phyloP scores from a whole-genome alignment of 2,113 vertebrate genomes.

The Platysteira castanea region DNA sequence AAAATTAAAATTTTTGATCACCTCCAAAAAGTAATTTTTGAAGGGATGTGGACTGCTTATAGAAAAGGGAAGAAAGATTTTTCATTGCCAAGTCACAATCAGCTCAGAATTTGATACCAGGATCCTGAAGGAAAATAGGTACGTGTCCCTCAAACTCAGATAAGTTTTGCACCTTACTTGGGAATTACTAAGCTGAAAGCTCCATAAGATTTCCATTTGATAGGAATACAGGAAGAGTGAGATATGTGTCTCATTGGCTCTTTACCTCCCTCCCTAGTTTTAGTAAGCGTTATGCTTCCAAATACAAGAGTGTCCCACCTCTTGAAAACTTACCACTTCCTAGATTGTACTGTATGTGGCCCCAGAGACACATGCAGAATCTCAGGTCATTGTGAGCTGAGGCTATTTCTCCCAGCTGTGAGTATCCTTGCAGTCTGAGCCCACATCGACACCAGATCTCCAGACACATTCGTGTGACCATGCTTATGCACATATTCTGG shows the following conservation, averaged over 20 bases:
- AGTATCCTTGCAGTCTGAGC: background rate
- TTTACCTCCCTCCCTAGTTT: background rate
- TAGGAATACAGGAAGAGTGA: background rate
- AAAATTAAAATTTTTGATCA: background rate
- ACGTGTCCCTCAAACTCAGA: background rate
- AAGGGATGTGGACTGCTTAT: background rate
- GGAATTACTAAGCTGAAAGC: background rate
- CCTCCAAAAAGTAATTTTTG: background rate
- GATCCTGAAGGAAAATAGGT: background rate
- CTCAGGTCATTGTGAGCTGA: background rate
- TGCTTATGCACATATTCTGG: rapidly evolving
- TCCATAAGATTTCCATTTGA: background rate
- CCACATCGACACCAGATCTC: background rate
- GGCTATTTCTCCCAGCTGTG: background rate
- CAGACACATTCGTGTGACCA: background rate
- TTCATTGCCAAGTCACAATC: background rate
- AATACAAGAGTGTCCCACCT: background rate
- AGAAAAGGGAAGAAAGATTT: background rate
- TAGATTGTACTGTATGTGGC: background rate
- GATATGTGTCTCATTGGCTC: background rate
- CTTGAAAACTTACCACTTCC: background rate
- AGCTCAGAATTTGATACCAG: background rate
- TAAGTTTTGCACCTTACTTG: background rate
- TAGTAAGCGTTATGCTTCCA: background rate
- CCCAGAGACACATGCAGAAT: background rate